phyloP scores from a whole-genome alignment of 1,140 invertebrate genomes.

The Drosophila guanche region DNA sequence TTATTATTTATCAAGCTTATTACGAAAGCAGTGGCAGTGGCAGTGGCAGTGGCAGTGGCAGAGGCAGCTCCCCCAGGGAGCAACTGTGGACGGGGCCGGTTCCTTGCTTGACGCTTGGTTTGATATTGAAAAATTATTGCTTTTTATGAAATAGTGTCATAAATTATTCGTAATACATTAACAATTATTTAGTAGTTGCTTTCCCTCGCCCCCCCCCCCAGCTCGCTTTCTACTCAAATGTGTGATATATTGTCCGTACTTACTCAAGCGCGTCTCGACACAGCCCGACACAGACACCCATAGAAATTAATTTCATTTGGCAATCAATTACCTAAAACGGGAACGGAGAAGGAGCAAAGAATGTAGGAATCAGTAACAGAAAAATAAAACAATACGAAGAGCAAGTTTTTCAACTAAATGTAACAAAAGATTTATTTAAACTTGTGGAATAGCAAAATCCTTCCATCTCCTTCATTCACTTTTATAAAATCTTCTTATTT shows the following conservation, averaged over 20 bases:
- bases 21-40: conserved; percentile 61
- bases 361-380: conserved; percentile 9
- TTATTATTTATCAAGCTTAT: conserved; percentile 82
- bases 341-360: conserved; percentile 15
- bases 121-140: conserved; percentile 82
- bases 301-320: conserved; percentile 70
- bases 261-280: conserved; percentile 60
- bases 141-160: conserved; percentile 81
- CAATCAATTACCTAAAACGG: conserved; percentile 75
- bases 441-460: no score
- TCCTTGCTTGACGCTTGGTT: conserved; percentile 66
- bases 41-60: no score
- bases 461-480: no score
- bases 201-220: conserved; percentile 41
- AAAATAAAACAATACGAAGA: conserved; percentile 1
- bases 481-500: no score
- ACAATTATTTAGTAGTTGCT: conserved; percentile 81
- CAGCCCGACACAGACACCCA: conserved; percentile 39
- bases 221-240: conserved; percentile 64
- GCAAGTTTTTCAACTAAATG: no score
- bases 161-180: conserved; percentile 82
- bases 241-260: conserved; percentile 71
- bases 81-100: conserved; percentile 4
- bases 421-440: no score
- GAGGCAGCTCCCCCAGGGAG: no score